Base-by-base conservation (phyloP, 2,888 invertebrate species). In the Pandemis heparana region DNA sequence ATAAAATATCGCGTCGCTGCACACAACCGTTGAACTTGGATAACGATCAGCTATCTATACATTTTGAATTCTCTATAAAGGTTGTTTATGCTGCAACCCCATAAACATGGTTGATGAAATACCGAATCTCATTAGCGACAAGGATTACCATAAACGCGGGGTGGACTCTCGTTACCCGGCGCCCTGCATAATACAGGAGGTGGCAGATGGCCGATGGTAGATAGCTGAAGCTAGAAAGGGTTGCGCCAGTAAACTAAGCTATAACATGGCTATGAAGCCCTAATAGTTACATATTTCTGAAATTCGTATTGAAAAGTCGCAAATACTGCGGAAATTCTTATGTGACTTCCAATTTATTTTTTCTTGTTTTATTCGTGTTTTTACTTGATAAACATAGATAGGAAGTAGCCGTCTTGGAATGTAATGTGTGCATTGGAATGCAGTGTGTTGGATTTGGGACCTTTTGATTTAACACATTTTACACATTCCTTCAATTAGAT, bases 71-170 rank as follows among this genome's bases (percentile, higher is more conserved):
- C 53, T 18, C 14, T 53, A 53, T 18, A 18, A 23, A 56, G 23
- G 23, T 23, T 23, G 23, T 56, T 56, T 56, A 23, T 12, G 56
- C 38, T 43, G 56, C 63, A 41, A 56, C 68, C 59, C 46, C 48
- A 23, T 60, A 46, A 70, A 71, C 74, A 71, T 68, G 68, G 76
- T 64, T 75, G 75, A 77, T 78, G 77, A 81, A 78, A 78, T 78
- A 80, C 77, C 78, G 77, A 76, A 80, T 80, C 83, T 85, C 84
- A 85, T 87, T 87, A 87, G 75, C 74, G 83, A 82, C 82, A 82
- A 73, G 66, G 77, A 86, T 88, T 87, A 82, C 81, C 87, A 86
- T 88, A 85, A 83, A 81, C 78, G 79, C 53, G 59, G 75, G 70
- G 70, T 14, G 12, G 74, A n/a, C 62, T 61, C 43, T 32, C 23